Evolutionary conservation across 2,888 invertebrate genomes (phyloP).

Genomic region (Tridacna crocea): DNA sequence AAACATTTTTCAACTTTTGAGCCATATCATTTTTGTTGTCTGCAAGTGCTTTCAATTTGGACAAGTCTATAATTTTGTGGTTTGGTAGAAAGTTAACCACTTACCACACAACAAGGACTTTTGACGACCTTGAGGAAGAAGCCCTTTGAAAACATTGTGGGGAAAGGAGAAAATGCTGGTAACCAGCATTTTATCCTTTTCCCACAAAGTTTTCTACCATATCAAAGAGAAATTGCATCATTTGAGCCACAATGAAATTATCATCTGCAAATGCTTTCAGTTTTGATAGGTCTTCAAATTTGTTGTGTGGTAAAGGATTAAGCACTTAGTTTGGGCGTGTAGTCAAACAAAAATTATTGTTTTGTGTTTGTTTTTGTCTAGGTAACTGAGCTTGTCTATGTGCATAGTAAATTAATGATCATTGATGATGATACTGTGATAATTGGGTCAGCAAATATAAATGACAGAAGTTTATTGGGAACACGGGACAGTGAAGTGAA

Average conservation of each 20-base stretch:
- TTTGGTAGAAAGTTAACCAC: too few species aligned
- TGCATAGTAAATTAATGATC: conserved; percentile 98
- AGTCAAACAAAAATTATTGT: not conserved
- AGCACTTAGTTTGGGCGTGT: not conserved
- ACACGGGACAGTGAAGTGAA: conserved; percentile 96
- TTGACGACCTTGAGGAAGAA: too few species aligned
- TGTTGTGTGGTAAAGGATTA: not conserved
- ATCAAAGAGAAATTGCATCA: too few species aligned
- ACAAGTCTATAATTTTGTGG: too few species aligned
- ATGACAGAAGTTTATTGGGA: conserved; percentile 97
- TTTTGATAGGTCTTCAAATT: too few species aligned
- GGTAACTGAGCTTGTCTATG: conserved; percentile 97
- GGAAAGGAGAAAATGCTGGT: not conserved
- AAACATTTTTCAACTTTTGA: too few species aligned
- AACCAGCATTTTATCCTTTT: not conserved
- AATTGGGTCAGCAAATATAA: conserved; percentile 99
- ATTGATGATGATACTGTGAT: conserved; percentile 96
- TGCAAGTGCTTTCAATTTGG: too few species aligned
- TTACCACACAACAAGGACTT: too few species aligned
- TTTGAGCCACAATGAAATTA: too few species aligned
- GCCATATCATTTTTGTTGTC: too few species aligned
- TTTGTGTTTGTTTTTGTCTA: conserved; percentile 63
- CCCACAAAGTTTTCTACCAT: not conserved
- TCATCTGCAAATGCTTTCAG: too few species aligned
- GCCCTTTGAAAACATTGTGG: conserved; percentile 1